Evolutionary conservation across 2,888 invertebrate species (phyloP).

Genomic region (Busseola fusca): DNA sequence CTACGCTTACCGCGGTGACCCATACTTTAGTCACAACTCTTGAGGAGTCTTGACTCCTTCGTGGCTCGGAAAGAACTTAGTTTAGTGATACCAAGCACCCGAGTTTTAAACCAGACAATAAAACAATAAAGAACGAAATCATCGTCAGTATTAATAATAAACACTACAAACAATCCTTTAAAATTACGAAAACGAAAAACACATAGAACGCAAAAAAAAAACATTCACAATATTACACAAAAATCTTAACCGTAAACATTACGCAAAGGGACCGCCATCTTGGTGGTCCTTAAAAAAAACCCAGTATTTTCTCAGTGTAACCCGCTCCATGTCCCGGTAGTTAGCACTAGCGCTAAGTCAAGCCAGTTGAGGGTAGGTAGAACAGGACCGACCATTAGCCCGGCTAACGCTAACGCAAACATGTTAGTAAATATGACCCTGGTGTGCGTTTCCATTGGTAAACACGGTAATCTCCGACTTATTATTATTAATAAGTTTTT

Average conservation of each 20-base stretch:
- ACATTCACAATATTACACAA: conserved; percentile 43
- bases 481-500: conserved; percentile 3
- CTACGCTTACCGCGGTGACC: no score
- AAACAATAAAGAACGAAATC: neutral
- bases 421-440: conserved; percentile 74
- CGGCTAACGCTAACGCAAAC: conserved; percentile 77
- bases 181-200: conserved; percentile 38
- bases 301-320: conserved; percentile 59
- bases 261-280: conserved; percentile 52
- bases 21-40: no score
- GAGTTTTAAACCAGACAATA: neutral
- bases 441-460: conserved; percentile 32
- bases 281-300: conserved; percentile 63
- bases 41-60: no score
- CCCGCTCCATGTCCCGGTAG: conserved; percentile 51
- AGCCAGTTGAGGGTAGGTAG: conserved; percentile 56
- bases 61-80: no score
- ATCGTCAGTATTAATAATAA: conserved; percentile 27
- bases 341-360: conserved; percentile 60
- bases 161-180: conserved; percentile 23
- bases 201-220: conserved; percentile 31
- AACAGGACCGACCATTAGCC: conserved; percentile 78
- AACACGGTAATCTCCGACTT: neutral
- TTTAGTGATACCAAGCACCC: neutral
- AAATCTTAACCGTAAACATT: conserved; percentile 48